Percentiles rank a stretch among this genome's conserved stretches.
Evolutionary conservation across 2,113 vertebrate species (phyloP).

Genomic region (Natator depressus): DNA sequence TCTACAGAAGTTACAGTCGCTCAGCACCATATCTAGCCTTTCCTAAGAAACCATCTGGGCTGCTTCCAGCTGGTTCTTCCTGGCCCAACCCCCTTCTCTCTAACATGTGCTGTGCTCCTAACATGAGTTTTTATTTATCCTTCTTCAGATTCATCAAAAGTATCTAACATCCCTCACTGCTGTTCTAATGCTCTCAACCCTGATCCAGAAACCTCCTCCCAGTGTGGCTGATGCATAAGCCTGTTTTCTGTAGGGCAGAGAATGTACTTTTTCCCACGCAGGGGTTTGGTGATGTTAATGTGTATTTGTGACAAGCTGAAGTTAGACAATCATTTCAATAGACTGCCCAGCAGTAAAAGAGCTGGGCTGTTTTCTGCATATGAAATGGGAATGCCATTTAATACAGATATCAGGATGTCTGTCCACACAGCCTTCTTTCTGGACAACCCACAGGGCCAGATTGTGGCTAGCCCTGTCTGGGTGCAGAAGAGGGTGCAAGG

Average conservation of each 20-base stretch:
- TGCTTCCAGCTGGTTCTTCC: not conserved
- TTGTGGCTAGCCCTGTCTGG: not conserved
- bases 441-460: not conserved
- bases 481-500: not conserved
- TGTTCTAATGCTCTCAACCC: not conserved
- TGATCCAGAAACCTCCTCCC: not conserved
- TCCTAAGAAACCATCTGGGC: not conserved
- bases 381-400: not conserved
- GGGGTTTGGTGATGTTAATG: not conserved
- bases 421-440: not conserved
- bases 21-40: not conserved
- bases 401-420: not conserved
- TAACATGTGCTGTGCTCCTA: not conserved
- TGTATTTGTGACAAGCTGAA: not conserved
- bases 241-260: not conserved
- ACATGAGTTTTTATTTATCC: not conserved
- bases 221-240: not conserved
- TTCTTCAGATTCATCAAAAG: not conserved
- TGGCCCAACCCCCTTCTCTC: not conserved
- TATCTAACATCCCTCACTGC: not conserved
- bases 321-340: not conserved
- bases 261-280: not conserved
- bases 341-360: not conserved
- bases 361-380: not conserved
- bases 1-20: not conserved